phyloP scores from a whole-genome alignment of 2,888 invertebrate species.

The Acleris sparsana region DNA sequence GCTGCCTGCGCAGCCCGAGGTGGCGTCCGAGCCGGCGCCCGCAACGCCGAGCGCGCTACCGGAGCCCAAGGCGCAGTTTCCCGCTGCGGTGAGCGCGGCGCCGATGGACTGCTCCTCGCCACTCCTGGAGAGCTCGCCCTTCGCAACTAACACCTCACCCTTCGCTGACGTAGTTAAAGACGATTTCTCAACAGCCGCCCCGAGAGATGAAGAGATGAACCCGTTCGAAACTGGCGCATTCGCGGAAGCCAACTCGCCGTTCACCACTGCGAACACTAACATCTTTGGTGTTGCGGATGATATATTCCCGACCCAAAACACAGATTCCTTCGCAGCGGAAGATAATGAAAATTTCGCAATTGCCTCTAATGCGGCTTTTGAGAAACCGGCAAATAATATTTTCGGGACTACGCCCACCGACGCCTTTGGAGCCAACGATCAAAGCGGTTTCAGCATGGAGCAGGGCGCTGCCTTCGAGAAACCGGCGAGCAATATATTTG shows the following conservation, averaged over 20 bases:
- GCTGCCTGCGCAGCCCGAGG: neutral
- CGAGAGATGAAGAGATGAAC: constrained; percentile 59
- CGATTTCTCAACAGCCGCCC: constrained; percentile 43
- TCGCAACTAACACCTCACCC: constrained; percentile 57
- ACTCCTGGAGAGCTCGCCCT: constrained; percentile 45
- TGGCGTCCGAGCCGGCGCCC: constrained; percentile 15
- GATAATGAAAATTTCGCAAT: constrained; percentile 43
- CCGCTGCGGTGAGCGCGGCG: constrained; percentile 42
- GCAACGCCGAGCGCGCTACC: constrained; percentile 1
- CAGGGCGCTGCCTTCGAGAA: constrained; percentile 42
- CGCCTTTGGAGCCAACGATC: constrained; percentile 40
- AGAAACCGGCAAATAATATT: constrained; percentile 44
- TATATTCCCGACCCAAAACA: constrained; percentile 43
- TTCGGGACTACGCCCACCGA: constrained; percentile 45
- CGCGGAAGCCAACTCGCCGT: constrained; percentile 42
- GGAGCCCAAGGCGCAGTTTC: no score
- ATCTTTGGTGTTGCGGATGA: constrained; percentile 57
- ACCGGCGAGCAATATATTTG: constrained; percentile 49
- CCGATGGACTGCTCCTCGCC: constrained; percentile 73
- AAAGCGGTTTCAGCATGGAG: constrained; percentile 39
- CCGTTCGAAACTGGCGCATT: constrained; percentile 62
- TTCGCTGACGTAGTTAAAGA: constrained; percentile 57
- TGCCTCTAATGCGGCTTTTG: constrained; percentile 31
- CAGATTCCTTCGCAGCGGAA: constrained; percentile 43
- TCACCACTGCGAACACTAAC: constrained; percentile 45